Evolutionary conservation across 2,888 invertebrate species (phyloP), one percentile per base, ranked within the genome.

Genomic region (Dermolepida albohirtum): DNA sequence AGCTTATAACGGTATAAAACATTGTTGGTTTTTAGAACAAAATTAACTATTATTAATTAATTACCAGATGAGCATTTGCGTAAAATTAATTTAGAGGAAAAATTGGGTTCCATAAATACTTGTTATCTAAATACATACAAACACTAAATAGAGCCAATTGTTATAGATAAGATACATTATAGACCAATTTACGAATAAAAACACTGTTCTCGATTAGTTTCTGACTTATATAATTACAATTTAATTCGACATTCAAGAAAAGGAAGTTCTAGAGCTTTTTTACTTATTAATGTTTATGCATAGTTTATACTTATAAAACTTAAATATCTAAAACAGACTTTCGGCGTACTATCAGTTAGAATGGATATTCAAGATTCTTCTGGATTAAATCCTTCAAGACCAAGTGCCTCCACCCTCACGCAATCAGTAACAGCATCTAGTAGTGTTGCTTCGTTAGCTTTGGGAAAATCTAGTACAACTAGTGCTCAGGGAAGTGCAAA

Each of bases 301-400:
- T 22, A 22, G 50, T 47, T 16, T 16, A 47, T 55, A 43, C 16
- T 29, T 55, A 5, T 34, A 6, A 34, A 34, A 34, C 34, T 10
- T 65, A 17, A 66, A 44, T 70, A 51, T 62, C 76, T 83, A 4
- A 27, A 44, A 14, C 85, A 93, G 89, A 95, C 97, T 1, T 98
- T 98, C 85, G 98, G 96, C 51, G 94, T 99, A 6, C 88, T 97
- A 29, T 94, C 96, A 0, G 90, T 94, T 86, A 89, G 98, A 34
- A 90, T 94, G 74, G 98, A 98, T 84, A 89, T 94, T 59, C 90
- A 93, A 80, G 95, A 95, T 74, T 89, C 90, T 69, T 87, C 88
- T n/a, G 91, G 91, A 0, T 78, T 90, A 1, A 87, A 88, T 68
- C 89, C 90, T 0, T 83, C 88, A 16, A 84, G 91, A 65, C 89